phyloP scores from a whole-genome alignment of 2,797 vertebrate genomes.

The Chaetodon trifasciatus region DNA sequence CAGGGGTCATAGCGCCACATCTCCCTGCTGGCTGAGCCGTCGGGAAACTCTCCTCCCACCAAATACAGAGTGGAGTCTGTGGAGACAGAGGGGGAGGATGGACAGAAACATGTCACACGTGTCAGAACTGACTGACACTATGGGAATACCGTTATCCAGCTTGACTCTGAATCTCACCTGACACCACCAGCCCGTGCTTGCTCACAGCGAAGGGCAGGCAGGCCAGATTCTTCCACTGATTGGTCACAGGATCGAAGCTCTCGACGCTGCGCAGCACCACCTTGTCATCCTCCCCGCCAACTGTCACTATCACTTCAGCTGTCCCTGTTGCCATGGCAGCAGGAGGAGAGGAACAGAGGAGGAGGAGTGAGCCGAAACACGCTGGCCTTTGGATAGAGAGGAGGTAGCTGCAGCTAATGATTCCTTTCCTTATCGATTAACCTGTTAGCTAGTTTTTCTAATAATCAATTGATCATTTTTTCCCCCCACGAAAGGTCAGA shows the following conservation, averaged over 20 bases:
- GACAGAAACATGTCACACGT: neutral
- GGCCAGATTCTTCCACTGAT: constrained; percentile 87
- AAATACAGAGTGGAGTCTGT: constrained; percentile 86
- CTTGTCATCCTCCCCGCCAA: constrained; percentile 89
- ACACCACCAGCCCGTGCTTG: constrained; percentile 89
- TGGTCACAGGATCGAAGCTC: constrained; percentile 85
- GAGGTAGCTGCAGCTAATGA: neutral
- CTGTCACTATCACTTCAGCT: constrained; percentile 87
- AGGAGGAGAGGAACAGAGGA: constrained; percentile 25
- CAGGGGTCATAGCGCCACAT: constrained; percentile 90
- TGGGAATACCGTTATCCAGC: neutral
- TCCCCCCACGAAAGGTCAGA: neutral
- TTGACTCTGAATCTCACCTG: constrained; percentile 70
- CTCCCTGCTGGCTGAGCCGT: constrained; percentile 88
- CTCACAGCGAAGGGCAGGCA: constrained; percentile 89
- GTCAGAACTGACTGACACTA: neutral
- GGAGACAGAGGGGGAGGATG: neutral
- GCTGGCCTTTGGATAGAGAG: constrained; percentile 1
- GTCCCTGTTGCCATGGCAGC: constrained; percentile 80
- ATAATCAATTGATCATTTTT: neutral
- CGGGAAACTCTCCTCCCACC: constrained; percentile 88
- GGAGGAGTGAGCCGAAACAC: constrained; percentile 18
- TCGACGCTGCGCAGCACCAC: constrained; percentile 89
- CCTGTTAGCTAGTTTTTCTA: neutral
- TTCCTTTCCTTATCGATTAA: neutral